Evolutionary conservation across 2,888 invertebrate species (phyloP).

Genomic region (Lamproptera curius): DNA sequence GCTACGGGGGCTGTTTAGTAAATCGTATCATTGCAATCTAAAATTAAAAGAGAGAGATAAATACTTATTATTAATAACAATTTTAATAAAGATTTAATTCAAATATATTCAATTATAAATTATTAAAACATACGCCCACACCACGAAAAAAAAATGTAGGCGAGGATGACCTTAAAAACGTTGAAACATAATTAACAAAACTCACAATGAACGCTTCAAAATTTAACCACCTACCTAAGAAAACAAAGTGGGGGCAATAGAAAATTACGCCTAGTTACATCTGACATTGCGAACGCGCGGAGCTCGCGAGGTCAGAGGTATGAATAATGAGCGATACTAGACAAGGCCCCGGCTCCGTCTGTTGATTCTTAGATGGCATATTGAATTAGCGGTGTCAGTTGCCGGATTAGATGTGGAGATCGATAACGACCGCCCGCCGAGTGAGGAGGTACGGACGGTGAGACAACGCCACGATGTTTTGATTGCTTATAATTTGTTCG

Average conservation of each 20-base stretch:
- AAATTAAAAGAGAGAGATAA: no score
- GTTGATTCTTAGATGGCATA: neutral
- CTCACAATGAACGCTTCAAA: constrained; percentile 11
- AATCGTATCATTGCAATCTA: no score
- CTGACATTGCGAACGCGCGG: constrained; percentile 13
- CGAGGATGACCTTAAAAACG: constrained; percentile 3
- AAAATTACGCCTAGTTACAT: constrained; percentile 17
- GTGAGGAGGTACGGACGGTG: neutral
- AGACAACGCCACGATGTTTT: neutral
- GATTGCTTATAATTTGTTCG: neutral
- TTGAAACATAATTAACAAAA: constrained; percentile 6
- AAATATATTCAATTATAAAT: no score
- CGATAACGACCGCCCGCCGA: constrained; percentile 5
- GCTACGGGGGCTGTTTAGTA: no score
- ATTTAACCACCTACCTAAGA: constrained; percentile 9
- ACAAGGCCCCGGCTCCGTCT: constrained; percentile 5
- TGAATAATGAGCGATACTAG: constrained; percentile 24
- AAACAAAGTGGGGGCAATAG: constrained; percentile 6
- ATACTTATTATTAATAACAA: no score
- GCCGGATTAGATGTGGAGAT: constrained; percentile 9
- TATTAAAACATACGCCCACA: no score
- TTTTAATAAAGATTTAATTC: no score
- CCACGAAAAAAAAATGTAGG: neutral
- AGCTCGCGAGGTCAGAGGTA: constrained; percentile 33
- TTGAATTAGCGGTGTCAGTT: constrained; percentile 5